These are phyloP conservation scores for Phenacoccus solenopsis DNA, from an alignment of 1,140 invertebrate species.

Conservation along the genomic window DNA sequence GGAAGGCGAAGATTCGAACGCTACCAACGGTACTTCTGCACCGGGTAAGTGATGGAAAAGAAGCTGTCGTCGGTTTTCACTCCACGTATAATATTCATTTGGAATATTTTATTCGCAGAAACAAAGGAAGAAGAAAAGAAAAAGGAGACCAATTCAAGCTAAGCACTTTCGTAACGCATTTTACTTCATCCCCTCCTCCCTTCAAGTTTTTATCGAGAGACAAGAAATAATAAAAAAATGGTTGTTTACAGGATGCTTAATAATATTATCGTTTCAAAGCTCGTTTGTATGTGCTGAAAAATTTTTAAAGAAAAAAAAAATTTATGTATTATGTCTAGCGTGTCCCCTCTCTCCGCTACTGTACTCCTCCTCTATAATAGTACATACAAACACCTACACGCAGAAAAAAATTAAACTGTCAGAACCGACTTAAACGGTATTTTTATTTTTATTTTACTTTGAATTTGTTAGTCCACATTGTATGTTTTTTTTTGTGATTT, in stretches of 20 bases:
- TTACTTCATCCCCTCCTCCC: not conserved
- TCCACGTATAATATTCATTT: not conserved
- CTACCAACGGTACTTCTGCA: conserved; percentile 20
- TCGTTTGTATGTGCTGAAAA: not conserved
- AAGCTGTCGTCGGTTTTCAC: not conserved
- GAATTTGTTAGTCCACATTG: not conserved
- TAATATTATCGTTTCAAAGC: not conserved
- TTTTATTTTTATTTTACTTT: not conserved
- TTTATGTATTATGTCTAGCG: not conserved
- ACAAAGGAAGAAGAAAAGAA: not conserved
- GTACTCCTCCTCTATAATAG: not conserved
- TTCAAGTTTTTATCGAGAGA: not conserved
- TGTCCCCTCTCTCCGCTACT: not conserved
- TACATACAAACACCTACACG: not conserved
- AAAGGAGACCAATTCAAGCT: not conserved
- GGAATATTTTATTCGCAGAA: not conserved
- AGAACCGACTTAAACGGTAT: not conserved
- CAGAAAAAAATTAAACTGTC: too few relatives aligned
- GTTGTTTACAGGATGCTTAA: conserved; percentile 7
- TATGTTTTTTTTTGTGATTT: conserved; percentile 14
- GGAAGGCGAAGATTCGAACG: conserved; percentile 19
- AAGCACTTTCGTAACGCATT: not conserved
- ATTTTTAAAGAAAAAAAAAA: not conserved
- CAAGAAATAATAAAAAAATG: not conserved
- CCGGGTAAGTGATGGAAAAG: conserved; percentile 12